These are phyloP conservation scores for Oxygymnocypris stewartii DNA, from an alignment of 2,113 vertebrate species.

Conservation along the genomic window DNA sequence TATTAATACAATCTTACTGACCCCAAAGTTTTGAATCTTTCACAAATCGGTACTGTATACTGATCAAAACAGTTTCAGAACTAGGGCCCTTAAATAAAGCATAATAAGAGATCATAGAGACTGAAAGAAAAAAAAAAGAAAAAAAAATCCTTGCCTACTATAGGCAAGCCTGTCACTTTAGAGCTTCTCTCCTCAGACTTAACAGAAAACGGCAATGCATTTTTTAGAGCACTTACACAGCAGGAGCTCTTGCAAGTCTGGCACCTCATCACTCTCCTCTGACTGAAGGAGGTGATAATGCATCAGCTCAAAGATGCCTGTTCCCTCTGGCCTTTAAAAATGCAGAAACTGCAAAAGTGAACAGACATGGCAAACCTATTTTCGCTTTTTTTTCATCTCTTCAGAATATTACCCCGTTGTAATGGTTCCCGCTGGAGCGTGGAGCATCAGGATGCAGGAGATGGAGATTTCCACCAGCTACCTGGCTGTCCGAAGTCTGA, in stretches of 20 bases:
- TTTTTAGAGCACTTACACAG: constrained; percentile 22
- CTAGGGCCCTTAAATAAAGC: not conserved
- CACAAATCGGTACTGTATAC: not conserved
- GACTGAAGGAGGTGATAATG: not conserved
- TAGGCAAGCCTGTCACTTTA: not conserved
- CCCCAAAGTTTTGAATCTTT: not conserved
- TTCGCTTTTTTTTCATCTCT: not conserved
- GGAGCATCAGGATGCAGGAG: constrained; percentile 85
- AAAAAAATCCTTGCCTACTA: not conserved
- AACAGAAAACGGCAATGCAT: not conserved
- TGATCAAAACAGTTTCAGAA: not conserved
- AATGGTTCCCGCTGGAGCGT: constrained; percentile 85
- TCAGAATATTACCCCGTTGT: constrained; percentile 90
- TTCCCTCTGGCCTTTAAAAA: not conserved
- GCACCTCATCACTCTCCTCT: not conserved
- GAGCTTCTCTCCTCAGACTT: not conserved
- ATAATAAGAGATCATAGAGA: not conserved
- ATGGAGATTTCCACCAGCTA: constrained; percentile 87
- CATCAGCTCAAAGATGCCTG: constrained; percentile 7
- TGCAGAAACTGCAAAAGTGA: constrained; percentile 11
- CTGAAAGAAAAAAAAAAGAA: not conserved
- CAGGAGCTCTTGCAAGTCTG: constrained; percentile 9
- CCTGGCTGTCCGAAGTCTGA: constrained; percentile 84
- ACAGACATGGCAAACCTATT: constrained; percentile 8
- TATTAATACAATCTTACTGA: not conserved